Evolutionary conservation across 1,140 invertebrate genomes (phyloP).

Genomic region (Drosophila erecta): DNA sequence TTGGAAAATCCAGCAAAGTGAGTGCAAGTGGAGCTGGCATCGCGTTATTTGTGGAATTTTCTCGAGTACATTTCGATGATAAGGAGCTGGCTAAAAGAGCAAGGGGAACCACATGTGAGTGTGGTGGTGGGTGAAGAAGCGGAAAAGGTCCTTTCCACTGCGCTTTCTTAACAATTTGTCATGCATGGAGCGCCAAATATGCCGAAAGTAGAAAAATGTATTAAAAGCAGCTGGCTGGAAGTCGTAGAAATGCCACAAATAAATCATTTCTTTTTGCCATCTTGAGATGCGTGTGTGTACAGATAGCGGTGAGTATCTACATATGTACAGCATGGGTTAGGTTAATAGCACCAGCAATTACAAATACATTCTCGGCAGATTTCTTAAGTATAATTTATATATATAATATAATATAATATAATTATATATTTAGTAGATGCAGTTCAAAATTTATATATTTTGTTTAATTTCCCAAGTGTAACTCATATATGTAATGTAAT

Average conservation of each 20-base stretch:
- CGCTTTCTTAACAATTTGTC: constrained; percentile 81
- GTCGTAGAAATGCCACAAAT: constrained; percentile 79
- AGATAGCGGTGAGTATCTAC: not conserved
- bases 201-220: constrained; percentile 80
- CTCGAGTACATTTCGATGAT: constrained; percentile 82
- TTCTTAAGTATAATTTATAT: too few relatives aligned
- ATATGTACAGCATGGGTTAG: not conserved
- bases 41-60: constrained; percentile 79
- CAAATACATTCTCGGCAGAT: not conserved
- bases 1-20: constrained; percentile 16
- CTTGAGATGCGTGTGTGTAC: constrained; percentile 17
- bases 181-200: constrained; percentile 81
- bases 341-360: not conserved
- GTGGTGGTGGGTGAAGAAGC: constrained; percentile 1
- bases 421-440: not conserved
- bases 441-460: too few relatives aligned
- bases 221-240: constrained; percentile 70
- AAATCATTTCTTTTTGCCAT: constrained; percentile 79
- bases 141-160: constrained; percentile 33
- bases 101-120: constrained; percentile 1
- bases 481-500: not conserved
- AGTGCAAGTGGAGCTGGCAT: constrained; percentile 66
- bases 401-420: too few relatives aligned
- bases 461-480: too few relatives aligned
- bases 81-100: constrained; percentile 46